Percentiles rank a stretch among this genome's conserved stretches.
Conservation (phyloP, 2,888 invertebrate genomes). For the Fragum whitleyi region DNA sequence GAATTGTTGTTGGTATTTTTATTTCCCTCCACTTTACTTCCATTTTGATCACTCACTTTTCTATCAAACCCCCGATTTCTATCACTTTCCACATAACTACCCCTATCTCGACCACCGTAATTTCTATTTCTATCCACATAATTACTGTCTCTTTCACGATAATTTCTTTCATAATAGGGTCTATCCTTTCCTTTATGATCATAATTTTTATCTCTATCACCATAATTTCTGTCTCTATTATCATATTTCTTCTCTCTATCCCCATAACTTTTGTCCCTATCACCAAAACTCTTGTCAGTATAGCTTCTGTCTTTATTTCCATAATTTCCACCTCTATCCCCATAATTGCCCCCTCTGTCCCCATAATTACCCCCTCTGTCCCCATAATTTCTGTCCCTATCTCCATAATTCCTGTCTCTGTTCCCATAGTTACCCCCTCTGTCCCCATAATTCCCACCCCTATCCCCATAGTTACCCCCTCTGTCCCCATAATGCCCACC, state of each 20-base stretch:
- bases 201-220: slow-evolving; percentile 3
- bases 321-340: neutral
- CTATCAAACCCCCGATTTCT: slow-evolving; percentile 9
- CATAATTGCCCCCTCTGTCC: slow-evolving; percentile 11
- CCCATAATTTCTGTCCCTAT: slow-evolving; percentile 31
- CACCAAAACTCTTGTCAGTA: slow-evolving; percentile 23
- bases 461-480: slow-evolving; percentile 8
- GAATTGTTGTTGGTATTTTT: slow-evolving; percentile 22
- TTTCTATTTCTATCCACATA: slow-evolving; percentile 30
- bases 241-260: slow-evolving; percentile 28
- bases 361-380: slow-evolving; percentile 21
- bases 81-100: slow-evolving; percentile 33
- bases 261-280: slow-evolving; percentile 27
- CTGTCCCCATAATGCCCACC: slow-evolving; percentile 3
- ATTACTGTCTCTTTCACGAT: slow-evolving; percentile 26
- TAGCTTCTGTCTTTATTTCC: slow-evolving; percentile 6
- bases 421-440: slow-evolving; percentile 17
- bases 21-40: slow-evolving; percentile 8
- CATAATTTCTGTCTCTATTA: slow-evolving; percentile 21
- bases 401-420: slow-evolving; percentile 13
- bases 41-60: slow-evolving; percentile 24
- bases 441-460: slow-evolving; percentile 8
- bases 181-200: neutral
- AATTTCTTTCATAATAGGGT: slow-evolving; percentile 20
- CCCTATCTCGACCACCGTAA: slow-evolving; percentile 24